These are phyloP conservation scores for Aptenodytes patagonicus DNA, from an alignment of 2,113 vertebrate genomes.

Conservation along the genomic window DNA sequence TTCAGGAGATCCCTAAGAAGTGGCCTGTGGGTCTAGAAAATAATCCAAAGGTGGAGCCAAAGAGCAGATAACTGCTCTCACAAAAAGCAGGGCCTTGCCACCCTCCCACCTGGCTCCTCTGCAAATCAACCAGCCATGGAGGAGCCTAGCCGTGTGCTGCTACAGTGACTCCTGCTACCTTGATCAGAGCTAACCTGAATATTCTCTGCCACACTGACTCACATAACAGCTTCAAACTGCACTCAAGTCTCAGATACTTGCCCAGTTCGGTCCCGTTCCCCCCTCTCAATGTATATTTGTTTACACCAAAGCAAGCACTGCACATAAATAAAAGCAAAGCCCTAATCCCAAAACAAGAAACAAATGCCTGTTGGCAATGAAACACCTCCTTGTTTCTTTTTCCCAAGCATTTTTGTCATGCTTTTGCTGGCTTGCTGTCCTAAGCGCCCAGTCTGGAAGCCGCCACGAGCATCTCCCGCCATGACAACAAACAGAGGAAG, in stretches of 20 bases:
- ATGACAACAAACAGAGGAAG: fast-evolving
- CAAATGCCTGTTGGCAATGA: background rate
- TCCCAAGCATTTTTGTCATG: background rate
- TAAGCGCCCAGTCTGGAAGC: fast-evolving
- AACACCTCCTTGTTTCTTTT: fast-evolving
- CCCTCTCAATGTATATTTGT: fast-evolving
- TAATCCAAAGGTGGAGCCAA: background rate
- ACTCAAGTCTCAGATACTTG: background rate
- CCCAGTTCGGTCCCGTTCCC: background rate
- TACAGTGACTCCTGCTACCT: background rate
- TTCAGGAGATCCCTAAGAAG: background rate
- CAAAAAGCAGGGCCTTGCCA: background rate
- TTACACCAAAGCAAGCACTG: background rate
- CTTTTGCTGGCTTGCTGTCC: background rate
- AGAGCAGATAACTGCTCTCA: background rate
- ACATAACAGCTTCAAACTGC: background rate
- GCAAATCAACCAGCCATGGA: background rate
- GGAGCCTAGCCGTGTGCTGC: background rate
- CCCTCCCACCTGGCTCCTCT: background rate
- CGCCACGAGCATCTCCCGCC: fast-evolving
- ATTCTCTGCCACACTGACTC: background rate
- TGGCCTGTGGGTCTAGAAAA: background rate
- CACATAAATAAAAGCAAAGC: background rate
- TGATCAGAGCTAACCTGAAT: background rate
- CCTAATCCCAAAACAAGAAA: background rate